Evolutionary conservation across 2,113 vertebrate genomes (phyloP).

Genomic region (Athene noctua): DNA sequence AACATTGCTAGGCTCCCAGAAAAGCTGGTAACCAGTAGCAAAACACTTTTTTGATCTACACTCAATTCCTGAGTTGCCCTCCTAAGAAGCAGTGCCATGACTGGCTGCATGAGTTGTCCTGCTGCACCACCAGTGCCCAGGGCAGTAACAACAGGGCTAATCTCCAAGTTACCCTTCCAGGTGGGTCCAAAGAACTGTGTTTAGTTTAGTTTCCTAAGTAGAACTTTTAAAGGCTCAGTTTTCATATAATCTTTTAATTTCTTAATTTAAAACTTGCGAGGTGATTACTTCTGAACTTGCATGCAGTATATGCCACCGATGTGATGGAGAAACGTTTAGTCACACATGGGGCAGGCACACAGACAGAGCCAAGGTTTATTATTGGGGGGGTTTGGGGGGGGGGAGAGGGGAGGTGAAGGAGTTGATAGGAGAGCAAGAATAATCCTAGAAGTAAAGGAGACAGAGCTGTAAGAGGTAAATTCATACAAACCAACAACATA

Average conservation of each 20-base stretch:
- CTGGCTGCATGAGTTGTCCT: neutral
- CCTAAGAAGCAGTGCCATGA: neutral
- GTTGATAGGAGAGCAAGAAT: neutral
- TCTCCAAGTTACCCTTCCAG: neutral
- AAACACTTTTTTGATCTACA: neutral
- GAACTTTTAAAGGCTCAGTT: neutral
- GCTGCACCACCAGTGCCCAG: neutral
- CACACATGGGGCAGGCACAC: fast-evolving
- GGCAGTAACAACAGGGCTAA: neutral
- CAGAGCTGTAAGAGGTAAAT: neutral
- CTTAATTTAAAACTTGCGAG: neutral
- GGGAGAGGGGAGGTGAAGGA: neutral
- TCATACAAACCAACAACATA: neutral
- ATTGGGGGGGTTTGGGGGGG: neutral
- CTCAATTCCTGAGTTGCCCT: neutral
- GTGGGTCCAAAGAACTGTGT: neutral
- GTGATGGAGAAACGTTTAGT: neutral
- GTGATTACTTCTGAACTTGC: neutral
- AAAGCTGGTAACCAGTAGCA: neutral
- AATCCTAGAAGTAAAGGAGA: neutral
- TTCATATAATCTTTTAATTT: neutral
- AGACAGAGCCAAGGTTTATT: neutral
- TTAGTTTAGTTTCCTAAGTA: neutral
- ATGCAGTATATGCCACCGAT: neutral
- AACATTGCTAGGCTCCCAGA: neutral